Evolutionary conservation across 2,113 vertebrate species (phyloP).

Genomic region (Macrotus californicus): DNA sequence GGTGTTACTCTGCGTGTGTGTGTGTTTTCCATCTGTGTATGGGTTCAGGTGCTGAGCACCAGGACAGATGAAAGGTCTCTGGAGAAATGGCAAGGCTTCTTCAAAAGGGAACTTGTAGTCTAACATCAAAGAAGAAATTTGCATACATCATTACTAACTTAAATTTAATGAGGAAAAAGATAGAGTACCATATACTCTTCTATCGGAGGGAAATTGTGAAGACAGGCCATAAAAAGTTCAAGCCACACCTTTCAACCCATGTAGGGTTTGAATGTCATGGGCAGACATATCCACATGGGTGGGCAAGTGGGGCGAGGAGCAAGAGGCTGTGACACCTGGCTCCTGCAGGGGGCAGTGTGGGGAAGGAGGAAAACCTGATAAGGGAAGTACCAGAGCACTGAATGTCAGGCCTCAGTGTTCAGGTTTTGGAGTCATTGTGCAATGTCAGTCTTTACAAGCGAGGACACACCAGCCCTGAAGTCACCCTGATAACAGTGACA

Average conservation of each 20-base stretch:
- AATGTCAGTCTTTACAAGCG: not conserved
- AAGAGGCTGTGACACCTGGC: not conserved
- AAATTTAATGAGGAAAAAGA: not conserved
- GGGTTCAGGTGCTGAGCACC: not conserved
- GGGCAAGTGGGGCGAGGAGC: accelerated
- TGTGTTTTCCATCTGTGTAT: not conserved
- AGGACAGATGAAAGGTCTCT: not conserved
- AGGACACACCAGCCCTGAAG: not conserved
- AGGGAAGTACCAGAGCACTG: too few relatives aligned
- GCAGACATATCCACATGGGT: not conserved
- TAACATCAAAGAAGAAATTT: not conserved
- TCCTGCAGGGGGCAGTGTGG: not conserved
- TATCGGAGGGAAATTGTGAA: not conserved
- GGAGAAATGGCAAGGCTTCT: not conserved
- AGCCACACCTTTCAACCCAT: not conserved
- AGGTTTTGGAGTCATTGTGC: not conserved
- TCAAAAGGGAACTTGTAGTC: not conserved
- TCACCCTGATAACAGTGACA: not conserved
- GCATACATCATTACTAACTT: not conserved
- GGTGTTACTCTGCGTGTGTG: not conserved
- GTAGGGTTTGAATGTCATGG: not conserved
- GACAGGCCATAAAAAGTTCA: not conserved
- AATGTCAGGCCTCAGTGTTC: not conserved
- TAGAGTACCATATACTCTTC: not conserved
- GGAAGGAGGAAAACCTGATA: not conserved